Evolutionary conservation across 2,113 vertebrate species (phyloP).

Genomic region (Sander vitreus): DNA sequence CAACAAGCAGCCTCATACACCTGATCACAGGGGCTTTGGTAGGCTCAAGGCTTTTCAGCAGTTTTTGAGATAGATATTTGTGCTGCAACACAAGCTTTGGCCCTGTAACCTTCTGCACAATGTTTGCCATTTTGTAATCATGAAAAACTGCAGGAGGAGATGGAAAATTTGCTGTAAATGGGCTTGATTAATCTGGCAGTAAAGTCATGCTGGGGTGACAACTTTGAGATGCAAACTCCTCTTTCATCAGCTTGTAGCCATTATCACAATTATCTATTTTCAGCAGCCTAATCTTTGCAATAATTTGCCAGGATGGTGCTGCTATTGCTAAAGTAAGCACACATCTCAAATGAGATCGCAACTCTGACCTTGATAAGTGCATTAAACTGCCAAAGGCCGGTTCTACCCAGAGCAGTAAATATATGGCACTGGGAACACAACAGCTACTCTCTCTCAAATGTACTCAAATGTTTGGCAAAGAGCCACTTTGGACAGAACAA

Average conservation of each 20-base stretch:
- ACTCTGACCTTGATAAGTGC: conserved; percentile 66
- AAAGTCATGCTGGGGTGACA: not conserved
- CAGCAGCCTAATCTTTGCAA: conserved; percentile 33
- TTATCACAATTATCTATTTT: conserved; percentile 49
- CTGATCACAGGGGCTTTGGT: conserved; percentile 58
- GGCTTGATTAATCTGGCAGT: conserved; percentile 26
- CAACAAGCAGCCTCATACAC: conserved; percentile 41
- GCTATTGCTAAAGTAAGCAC: conserved; percentile 43
- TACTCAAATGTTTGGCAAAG: conserved; percentile 60
- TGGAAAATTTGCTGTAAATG: conserved; percentile 23
- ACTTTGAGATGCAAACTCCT: conserved; percentile 35
- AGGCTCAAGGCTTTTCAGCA: conserved; percentile 34
- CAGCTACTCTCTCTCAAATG: conserved; percentile 43
- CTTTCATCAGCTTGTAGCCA: conserved; percentile 20
- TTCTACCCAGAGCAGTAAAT: conserved; percentile 48
- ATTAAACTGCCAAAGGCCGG: conserved; percentile 61
- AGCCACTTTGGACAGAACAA: conserved; percentile 57
- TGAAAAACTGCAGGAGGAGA: conserved; percentile 13
- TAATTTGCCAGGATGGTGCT: conserved; percentile 32
- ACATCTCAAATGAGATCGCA: conserved; percentile 56
- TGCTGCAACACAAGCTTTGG: conserved; percentile 26
- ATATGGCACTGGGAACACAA: conserved; percentile 43
- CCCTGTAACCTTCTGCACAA: conserved; percentile 28
- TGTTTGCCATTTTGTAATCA: conserved; percentile 17
- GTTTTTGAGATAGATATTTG: conserved; percentile 33